These are phyloP conservation scores for Apomyelois bistriatella DNA, from an alignment of 2,888 invertebrate genomes.

Conservation along the genomic window DNA sequence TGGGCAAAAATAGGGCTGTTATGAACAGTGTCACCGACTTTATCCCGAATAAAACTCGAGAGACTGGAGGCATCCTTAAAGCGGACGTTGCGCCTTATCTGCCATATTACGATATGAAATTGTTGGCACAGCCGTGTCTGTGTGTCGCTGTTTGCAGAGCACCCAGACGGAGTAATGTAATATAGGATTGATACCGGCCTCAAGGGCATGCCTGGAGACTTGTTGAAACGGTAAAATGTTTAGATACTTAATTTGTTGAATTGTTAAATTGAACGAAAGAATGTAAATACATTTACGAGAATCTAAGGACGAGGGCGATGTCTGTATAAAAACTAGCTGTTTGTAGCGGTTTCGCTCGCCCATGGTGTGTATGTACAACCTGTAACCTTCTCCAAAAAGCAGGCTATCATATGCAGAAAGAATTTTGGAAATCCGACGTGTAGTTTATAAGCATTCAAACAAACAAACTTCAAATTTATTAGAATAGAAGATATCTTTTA, in stretches of 20 bases:
- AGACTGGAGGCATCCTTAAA: neutral
- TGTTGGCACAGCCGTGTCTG: slow-evolving; percentile 10
- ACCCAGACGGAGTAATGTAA: slow-evolving; percentile 4
- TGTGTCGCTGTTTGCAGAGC: slow-evolving; percentile 12
- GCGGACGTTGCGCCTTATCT: slow-evolving; percentile 12
- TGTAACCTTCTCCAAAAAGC: too few relatives aligned
- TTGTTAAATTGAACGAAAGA: too few relatives aligned
- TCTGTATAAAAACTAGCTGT: too few relatives aligned
- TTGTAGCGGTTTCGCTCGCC: too few relatives aligned
- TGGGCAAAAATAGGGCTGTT: neutral
- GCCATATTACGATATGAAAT: slow-evolving; percentile 12
- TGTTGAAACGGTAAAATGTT: neutral
- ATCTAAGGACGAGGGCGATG: too few relatives aligned
- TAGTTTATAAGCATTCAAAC: too few relatives aligned
- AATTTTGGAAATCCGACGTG: too few relatives aligned
- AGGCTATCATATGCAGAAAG: too few relatives aligned
- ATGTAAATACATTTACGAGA: too few relatives aligned
- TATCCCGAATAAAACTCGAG: neutral
- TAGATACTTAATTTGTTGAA: neutral
- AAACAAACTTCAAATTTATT: too few relatives aligned
- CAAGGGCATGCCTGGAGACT: neutral
- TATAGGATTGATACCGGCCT: neutral
- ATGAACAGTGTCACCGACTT: neutral
- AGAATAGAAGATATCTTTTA: too few relatives aligned
- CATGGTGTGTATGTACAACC: too few relatives aligned